phyloP scores from a whole-genome alignment of 2,113 vertebrate species.

The Petroica traversi region DNA sequence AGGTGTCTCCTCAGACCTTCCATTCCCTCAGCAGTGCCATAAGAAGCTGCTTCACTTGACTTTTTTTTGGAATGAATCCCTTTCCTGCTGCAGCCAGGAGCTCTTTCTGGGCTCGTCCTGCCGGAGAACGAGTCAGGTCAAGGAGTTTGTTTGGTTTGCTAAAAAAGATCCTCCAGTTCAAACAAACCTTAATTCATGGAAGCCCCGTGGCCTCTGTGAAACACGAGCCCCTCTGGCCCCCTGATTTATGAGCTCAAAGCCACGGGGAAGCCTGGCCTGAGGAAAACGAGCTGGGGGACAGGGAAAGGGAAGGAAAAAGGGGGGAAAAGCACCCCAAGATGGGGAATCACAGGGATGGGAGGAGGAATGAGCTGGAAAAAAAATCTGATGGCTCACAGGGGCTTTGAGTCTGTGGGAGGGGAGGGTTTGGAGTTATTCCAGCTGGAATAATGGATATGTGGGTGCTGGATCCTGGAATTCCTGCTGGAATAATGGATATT shows the following conservation, averaged over 20 bases:
- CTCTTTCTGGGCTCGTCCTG: neutral
- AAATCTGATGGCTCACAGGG: neutral
- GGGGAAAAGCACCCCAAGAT: neutral
- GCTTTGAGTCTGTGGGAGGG: neutral
- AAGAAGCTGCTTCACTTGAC: neutral
- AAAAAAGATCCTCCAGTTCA: conserved; percentile 29
- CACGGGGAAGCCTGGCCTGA: neutral
- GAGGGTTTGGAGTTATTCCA: neutral
- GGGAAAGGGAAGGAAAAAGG: neutral
- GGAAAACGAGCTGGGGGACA: neutral
- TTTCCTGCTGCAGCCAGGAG: neutral
- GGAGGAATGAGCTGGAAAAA: neutral
- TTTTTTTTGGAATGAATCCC: neutral
- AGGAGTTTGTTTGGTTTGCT: conserved; percentile 45
- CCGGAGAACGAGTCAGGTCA: conserved; percentile 11
- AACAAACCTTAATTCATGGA: conserved; percentile 31
- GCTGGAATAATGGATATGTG: neutral
- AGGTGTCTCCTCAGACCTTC: conserved; percentile 7
- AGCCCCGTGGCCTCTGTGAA: conserved; percentile 45
- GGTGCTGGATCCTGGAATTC: too few relatives aligned
- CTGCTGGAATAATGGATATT: too few relatives aligned
- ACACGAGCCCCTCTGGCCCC: conserved; percentile 1
- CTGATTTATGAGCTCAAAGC: conserved; percentile 21
- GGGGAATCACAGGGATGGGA: neutral
- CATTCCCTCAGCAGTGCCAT: neutral